A percentile compares a stretch with the other conserved stretches of the same genome.
phyloP scores from a whole-genome alignment of 2,888 invertebrate species.

The Drosophila bunnanda region DNA sequence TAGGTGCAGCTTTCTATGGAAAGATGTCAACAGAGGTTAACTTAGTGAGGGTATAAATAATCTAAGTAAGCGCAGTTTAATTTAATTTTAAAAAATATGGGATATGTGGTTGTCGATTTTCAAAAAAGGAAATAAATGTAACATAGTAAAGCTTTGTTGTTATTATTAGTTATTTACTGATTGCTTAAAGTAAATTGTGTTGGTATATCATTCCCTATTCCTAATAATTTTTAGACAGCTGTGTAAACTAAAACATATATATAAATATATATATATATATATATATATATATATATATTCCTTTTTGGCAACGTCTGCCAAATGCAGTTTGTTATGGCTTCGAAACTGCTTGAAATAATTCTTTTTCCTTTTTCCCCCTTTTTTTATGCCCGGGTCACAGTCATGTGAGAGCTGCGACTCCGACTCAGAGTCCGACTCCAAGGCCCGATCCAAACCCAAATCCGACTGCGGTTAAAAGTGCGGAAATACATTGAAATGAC shows the following conservation, averaged over 20 bases:
- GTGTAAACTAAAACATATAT: not conserved
- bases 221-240: not conserved
- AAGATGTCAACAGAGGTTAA: not conserved
- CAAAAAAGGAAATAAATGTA: too few species aligned
- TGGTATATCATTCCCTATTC: not conserved
- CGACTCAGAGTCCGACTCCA: slow-evolving; percentile 8
- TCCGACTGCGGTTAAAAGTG: slow-evolving; percentile 79
- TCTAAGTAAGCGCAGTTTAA: not conserved
- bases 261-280: not conserved
- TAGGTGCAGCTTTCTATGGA: not conserved
- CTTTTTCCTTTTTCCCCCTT: slow-evolving; percentile 48
- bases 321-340: slow-evolving; percentile 79
- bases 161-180: too few species aligned
- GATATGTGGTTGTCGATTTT: too few species aligned
- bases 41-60: not conserved
- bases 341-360: slow-evolving; percentile 76
- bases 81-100: too few species aligned
- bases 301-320: slow-evolving; percentile 75
- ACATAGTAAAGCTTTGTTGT: too few species aligned
- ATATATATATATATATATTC: not conserved
- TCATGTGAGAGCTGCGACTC: slow-evolving; percentile 28
- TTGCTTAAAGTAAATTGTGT: too few species aligned
- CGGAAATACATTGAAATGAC: slow-evolving; percentile 82
- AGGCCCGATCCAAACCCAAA: slow-evolving; percentile 36
- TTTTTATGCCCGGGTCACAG: slow-evolving; percentile 63